Evolutionary conservation across 2,797 vertebrate species (phyloP).

Genomic region (Linurgus olivaceus): DNA sequence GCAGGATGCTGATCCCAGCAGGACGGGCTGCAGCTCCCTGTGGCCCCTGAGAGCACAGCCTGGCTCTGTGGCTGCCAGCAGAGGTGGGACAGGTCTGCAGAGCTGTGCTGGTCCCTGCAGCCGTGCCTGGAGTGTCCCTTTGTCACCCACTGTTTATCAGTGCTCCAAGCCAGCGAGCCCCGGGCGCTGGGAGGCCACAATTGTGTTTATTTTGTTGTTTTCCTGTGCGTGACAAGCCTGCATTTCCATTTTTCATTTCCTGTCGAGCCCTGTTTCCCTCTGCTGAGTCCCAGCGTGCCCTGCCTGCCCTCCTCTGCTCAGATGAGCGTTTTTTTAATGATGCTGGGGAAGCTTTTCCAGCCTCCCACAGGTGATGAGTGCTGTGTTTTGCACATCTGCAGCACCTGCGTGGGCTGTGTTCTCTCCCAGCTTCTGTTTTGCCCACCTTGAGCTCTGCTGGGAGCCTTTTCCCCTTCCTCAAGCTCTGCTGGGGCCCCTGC

Average conservation of each 20-base stretch:
- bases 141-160: background rate
- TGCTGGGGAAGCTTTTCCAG: background rate
- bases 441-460: background rate
- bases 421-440: background rate
- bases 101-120: background rate
- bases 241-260: conserved; percentile 74
- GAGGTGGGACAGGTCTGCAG: background rate
- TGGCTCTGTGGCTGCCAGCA: background rate
- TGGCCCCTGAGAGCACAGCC: background rate
- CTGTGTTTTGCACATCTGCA: background rate
- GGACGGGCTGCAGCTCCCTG: background rate
- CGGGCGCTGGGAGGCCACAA: background rate
- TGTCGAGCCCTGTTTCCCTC: conserved; percentile 59
- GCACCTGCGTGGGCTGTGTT: background rate
- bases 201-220: background rate
- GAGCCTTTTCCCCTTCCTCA: background rate
- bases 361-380: background rate
- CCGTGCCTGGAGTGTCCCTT: background rate
- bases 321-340: rapidly evolving
- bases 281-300: background rate
- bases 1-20: background rate
- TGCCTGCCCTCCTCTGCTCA: background rate
- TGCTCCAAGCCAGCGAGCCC: background rate
- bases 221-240: conserved; percentile 18
- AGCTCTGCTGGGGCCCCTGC: background rate